Percentiles rank a stretch among this genome's conserved stretches.
Conservation (phyloP, 2,113 vertebrate species). For the Callipepla californica region DNA sequence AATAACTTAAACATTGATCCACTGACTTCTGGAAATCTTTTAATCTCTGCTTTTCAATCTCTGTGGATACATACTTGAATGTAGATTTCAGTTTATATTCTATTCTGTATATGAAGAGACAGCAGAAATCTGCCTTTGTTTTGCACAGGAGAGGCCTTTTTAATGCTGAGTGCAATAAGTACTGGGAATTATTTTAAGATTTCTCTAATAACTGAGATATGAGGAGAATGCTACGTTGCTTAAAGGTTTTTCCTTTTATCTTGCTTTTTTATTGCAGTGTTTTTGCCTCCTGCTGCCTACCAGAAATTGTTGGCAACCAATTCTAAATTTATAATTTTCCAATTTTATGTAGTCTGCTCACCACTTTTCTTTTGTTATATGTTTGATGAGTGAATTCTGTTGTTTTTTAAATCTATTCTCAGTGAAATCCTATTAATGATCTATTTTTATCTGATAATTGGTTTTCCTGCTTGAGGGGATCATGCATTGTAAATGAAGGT, state of each 20-base stretch:
- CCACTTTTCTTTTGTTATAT: not conserved
- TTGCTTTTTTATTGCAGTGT: not conserved
- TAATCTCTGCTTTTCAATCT: not conserved
- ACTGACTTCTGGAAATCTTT: not conserved
- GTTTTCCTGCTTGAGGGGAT: constrained; percentile 53
- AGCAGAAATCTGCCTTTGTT: not conserved
- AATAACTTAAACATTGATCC: not conserved
- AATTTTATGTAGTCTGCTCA: not conserved
- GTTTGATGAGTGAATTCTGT: not conserved
- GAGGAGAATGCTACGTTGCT: not conserved
- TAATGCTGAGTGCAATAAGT: not conserved
- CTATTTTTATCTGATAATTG: constrained; percentile 59
- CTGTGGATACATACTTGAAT: not conserved
- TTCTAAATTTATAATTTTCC: not conserved
- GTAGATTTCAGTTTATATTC: not conserved
- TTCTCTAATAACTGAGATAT: not conserved
- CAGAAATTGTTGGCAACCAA: not conserved
- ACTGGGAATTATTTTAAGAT: not conserved
- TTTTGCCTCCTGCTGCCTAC: not conserved
- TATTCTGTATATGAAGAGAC: not conserved
- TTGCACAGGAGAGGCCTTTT: not conserved
- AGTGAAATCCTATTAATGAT: not conserved
- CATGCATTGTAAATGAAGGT: constrained; percentile 6
- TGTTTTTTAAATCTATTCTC: not conserved
- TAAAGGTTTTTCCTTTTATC: not conserved